A percentile compares a stretch with the other conserved stretches of the same genome.
These are phyloP conservation scores for Lycocerus yunnanus DNA, from an alignment of 2,888 invertebrate genomes.

Conservation along the genomic window DNA sequence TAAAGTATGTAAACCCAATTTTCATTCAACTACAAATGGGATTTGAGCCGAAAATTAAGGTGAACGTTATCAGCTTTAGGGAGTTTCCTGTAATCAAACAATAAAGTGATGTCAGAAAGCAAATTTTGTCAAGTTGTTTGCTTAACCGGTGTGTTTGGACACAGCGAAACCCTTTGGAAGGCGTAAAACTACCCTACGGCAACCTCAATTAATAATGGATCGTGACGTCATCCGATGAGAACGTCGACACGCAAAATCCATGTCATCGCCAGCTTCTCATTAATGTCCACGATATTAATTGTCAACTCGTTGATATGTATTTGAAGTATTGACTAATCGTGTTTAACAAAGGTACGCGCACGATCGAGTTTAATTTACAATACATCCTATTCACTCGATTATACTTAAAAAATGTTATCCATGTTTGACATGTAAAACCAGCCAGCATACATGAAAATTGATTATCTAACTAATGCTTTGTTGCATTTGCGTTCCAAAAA, in stretches of 20 bases:
- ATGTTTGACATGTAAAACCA: conserved; percentile 3
- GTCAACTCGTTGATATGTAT: conserved; percentile 28
- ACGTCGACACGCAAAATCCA: conserved; percentile 36
- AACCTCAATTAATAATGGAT: conserved; percentile 35
- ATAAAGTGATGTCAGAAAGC: conserved; percentile 29
- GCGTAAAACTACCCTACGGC: conserved; percentile 32
- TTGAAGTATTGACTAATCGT: conserved; percentile 30
- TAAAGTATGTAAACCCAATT: conserved; percentile 25
- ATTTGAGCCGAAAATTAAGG: conserved; percentile 20
- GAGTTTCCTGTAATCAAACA: conserved; percentile 26
- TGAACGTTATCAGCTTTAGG: conserved; percentile 22
- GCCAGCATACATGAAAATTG: conserved; percentile 1
- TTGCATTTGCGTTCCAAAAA: conserved; percentile 2
- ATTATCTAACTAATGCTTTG: conserved; percentile 1
- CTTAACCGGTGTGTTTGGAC: conserved; percentile 20
- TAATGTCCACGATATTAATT: conserved; percentile 33
- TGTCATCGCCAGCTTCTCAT: conserved; percentile 36
- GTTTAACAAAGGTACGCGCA: conserved; percentile 9
- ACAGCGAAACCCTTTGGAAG: conserved; percentile 26
- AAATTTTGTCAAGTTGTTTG: conserved; percentile 28
- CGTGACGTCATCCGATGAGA: conserved; percentile 32
- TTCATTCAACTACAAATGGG: conserved; percentile 16
- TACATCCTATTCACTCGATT: neutral
- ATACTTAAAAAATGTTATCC: neutral
- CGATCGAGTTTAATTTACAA: conserved; percentile 19